A percentile compares a stretch with the other conserved stretches of the same genome.
Conservation (phyloP, 2,113 vertebrate genomes). For the Taxidea taxus region DNA sequence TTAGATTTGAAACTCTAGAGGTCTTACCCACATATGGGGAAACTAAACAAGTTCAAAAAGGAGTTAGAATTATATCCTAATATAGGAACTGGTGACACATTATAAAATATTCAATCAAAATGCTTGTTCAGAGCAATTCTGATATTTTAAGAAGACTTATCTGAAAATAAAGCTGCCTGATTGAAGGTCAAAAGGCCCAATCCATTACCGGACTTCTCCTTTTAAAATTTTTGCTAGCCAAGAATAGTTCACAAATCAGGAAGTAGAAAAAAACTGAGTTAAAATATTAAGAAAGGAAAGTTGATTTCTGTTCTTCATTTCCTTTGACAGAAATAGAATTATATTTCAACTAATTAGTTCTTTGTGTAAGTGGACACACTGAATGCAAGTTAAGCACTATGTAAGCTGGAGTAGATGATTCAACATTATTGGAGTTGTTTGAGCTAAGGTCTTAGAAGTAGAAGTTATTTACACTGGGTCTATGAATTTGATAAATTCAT, state of each 20-base stretch:
- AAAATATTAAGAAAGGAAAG: conserved; percentile 53
- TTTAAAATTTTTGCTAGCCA: conserved; percentile 15
- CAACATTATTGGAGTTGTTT: neutral
- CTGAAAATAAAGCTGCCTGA: conserved; percentile 65
- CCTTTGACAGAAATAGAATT: conserved; percentile 58
- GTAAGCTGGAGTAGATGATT: neutral
- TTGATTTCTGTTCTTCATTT: conserved; percentile 55
- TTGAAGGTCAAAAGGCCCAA: conserved; percentile 52
- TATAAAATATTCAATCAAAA: conserved; percentile 69
- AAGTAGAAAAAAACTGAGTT: neutral
- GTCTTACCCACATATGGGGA: neutral
- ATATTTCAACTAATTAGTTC: conserved; percentile 55
- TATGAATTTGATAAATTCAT: neutral
- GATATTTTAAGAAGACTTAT: conserved; percentile 57
- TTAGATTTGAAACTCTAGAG: conserved; percentile 23
- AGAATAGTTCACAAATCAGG: conserved; percentile 51
- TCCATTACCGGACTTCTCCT: conserved; percentile 37
- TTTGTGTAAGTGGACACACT: conserved; percentile 49
- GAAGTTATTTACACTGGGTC: neutral
- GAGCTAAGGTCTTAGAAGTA: neutral
- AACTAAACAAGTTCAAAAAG: conserved; percentile 9
- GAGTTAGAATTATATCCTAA: conserved; percentile 41
- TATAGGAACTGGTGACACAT: conserved; percentile 37
- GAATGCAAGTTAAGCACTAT: neutral
- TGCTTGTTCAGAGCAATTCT: conserved; percentile 60